Evolutionary conservation across 2,888 invertebrate species (phyloP), one percentile per base, ranked within the genome.

Genomic region (Sepiola atlantica): DNA sequence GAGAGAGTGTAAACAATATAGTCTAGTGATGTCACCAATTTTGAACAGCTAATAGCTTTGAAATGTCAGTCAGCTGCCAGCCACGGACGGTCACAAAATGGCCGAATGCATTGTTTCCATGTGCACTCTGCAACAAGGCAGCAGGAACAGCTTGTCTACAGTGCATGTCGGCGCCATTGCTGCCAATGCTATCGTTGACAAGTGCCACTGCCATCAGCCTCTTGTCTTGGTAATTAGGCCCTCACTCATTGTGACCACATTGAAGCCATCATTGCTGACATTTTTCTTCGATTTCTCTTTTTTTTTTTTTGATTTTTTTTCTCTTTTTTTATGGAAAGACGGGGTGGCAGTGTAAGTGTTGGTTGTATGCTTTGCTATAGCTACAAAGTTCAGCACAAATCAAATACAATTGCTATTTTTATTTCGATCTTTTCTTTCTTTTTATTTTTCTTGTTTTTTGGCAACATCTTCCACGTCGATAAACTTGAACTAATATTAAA

Each of bases 31-130:
- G 77, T 77, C 77, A 77, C 77, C 77, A 32, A 77, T 77, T 77
- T n/a, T 32, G 16, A 77, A 77, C 77, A 77, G 77, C 77, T 77
- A 77, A n/a, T 77, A 77, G 77, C 77, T 77, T 77, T 77, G 77
- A 77, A 77, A 77, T 77, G 77, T 77, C 77, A 77, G 77, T 77
- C 77, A 77, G 77, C 77, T 77, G 77, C 77, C 77, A 77, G n/a
- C 14, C n/a, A n/a, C 32, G 77, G 32, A 77, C 77, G 21, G 77
- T n/a, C n/a, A 77, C 16, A 77, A 77, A 77, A 77, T 77, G 77
- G 21, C 77, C 14, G 32, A 77, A 77, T 77, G n/a, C 77, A 77
- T 77, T 77, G 77, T 77, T 77, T 77, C n/a, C 32, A 77, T n/a
- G 77, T 77, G 77, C 77, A 77, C 77, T 77, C 77, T 77, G 77